These are phyloP conservation scores for Microcebus lehilahytsara DNA, from an alignment of 2,113 vertebrate species.

Conservation along the genomic window DNA sequence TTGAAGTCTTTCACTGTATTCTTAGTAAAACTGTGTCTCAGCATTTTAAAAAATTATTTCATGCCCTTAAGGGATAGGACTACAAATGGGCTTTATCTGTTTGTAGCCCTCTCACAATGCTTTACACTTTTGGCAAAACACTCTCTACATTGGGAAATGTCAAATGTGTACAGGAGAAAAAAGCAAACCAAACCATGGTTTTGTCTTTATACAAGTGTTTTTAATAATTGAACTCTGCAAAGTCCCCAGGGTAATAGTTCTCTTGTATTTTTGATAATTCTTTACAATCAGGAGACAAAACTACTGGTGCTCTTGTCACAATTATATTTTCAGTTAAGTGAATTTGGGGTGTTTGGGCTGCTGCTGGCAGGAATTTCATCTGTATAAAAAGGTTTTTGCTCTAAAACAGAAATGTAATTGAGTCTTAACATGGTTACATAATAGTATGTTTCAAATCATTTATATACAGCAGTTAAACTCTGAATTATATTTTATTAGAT, in stretches of 20 bases:
- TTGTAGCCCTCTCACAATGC: neutral
- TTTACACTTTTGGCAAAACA: constrained; percentile 16
- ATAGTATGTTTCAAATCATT: constrained; percentile 73
- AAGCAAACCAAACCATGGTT: neutral
- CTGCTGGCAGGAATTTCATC: constrained; percentile 73
- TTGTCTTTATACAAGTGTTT: constrained; percentile 56
- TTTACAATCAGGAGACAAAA: constrained; percentile 58
- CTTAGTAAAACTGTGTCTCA: constrained; percentile 42
- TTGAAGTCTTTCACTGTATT: constrained; percentile 46
- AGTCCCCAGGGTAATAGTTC: constrained; percentile 66
- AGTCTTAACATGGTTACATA: constrained; percentile 64
- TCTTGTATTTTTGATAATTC: constrained; percentile 69
- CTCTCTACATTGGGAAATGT: constrained; percentile 42
- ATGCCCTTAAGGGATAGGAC: neutral
- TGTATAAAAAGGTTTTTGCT: constrained; percentile 77
- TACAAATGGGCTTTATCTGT: constrained; percentile 35
- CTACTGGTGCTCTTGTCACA: constrained; percentile 59
- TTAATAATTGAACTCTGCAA: constrained; percentile 63
- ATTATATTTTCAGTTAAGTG: constrained; percentile 72
- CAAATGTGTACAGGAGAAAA: constrained; percentile 39
- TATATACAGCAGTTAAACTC: constrained; percentile 52
- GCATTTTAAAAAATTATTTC: neutral
- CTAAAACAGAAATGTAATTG: constrained; percentile 70
- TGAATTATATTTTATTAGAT: constrained; percentile 60
- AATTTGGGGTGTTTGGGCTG: constrained; percentile 75